phyloP scores from a whole-genome alignment of 2,888 invertebrate genomes.

The Drosophila ezoana region DNA sequence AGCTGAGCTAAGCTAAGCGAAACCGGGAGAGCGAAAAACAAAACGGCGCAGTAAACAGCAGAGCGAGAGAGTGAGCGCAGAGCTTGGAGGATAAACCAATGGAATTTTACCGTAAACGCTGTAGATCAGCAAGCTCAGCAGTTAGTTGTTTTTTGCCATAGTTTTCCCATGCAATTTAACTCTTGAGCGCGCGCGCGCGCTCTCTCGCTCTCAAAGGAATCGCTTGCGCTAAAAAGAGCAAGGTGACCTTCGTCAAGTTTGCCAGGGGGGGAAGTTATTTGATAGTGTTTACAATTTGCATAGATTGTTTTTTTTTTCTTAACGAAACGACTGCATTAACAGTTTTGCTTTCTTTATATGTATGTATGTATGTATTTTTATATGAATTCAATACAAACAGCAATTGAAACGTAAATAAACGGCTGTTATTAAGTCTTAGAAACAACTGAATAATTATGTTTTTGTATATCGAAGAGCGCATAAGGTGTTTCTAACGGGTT shows the following conservation, averaged over 20 bases:
- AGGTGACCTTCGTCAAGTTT: constrained; percentile 9
- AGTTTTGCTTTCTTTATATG: neutral
- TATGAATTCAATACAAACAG: neutral
- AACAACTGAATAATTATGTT: neutral
- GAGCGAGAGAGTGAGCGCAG: neutral
- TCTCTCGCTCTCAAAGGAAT: neutral
- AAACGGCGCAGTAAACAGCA: neutral
- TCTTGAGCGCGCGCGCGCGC: neutral
- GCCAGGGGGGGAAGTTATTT: neutral
- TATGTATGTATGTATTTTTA: too few relatives aligned
- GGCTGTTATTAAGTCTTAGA: neutral
- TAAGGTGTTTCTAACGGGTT: neutral
- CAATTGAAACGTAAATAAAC: neutral
- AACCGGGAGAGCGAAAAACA: too few relatives aligned
- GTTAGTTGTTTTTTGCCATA: too few relatives aligned
- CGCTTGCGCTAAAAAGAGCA: neutral
- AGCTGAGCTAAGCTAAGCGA: too few relatives aligned
- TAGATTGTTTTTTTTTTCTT: neutral
- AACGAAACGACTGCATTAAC: neutral
- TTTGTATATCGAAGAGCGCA: neutral
- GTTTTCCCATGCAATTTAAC: neutral
- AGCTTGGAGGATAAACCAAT: constrained; percentile 8
- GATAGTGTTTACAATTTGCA: constrained; percentile 5
- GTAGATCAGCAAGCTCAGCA: neutral
- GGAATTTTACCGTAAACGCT: constrained; percentile 24